Base-by-base conservation (phyloP, 1,140 invertebrate genomes). In the Archegozetes longisetosus region DNA sequence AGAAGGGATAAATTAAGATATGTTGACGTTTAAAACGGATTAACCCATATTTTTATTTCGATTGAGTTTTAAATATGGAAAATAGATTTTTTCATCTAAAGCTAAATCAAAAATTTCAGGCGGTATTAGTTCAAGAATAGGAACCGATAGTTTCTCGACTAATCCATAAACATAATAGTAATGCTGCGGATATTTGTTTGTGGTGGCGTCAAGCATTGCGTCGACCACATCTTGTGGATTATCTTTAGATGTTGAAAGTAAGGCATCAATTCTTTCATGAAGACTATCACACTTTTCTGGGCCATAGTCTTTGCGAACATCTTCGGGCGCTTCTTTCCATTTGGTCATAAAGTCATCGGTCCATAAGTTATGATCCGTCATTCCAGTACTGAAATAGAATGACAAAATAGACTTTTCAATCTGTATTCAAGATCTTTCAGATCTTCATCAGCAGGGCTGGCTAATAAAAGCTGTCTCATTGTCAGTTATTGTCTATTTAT, bases 171-270 rank as follows among this genome's bases (percentile, higher is more conserved):
- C 26, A 58, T 47, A 47, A 26, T 58, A 58, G 24, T 58, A 58
- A 14, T 27, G 46, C 27, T 58, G 49, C 13, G 61, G 61, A 29
- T 27, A 14, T n/a, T 66, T 26, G 6, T n/a, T 65, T 12, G 66
- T 68, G 1, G 71, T 67, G 2, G 71, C 68, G 50, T 70, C 65
- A 9, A 69, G 62, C 66, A 73, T 66, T 48, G 69, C 65, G 40
- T 72, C 69, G 0, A 73, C 63, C 0, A 73, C 72, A 58, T 71
- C 70, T 22, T 63, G 59, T 17, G 72, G 64, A 60, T 72, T 70
- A 23, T 60, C 40, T 51, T 60, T 48, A 40, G 32, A 6, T 17
- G 32, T 9, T 40, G 32, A 6, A 17, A 40, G 6, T 6, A 40
- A 6, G 17, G 32, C 32, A 40, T 40, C 17, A 17, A 40, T 40